Percentiles rank a stretch among this genome's conserved stretches.
These are phyloP conservation scores for Lumbricus terrestris DNA, from an alignment of 2,888 invertebrate species.

Conservation along the genomic window DNA sequence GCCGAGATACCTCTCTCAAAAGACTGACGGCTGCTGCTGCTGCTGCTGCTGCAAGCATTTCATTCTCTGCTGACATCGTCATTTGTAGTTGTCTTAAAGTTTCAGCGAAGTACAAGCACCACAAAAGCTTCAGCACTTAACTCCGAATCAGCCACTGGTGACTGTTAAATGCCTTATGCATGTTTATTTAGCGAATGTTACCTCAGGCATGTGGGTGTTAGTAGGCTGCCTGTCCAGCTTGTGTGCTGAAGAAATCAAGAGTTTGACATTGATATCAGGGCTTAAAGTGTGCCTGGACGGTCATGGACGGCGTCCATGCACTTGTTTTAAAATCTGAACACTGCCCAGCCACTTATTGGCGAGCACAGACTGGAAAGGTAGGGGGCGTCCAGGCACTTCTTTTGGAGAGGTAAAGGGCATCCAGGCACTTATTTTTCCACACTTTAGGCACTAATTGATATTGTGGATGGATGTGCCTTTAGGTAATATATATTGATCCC, in stretches of 20 bases:
- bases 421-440: too few relatives aligned
- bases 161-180: not conserved
- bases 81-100: not conserved
- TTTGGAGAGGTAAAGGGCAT: too few relatives aligned
- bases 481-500: not conserved
- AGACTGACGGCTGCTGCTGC: not conserved
- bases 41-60: not conserved
- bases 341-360: too few relatives aligned
- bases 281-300: too few relatives aligned
- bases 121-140: not conserved
- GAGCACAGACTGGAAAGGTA: too few relatives aligned
- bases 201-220: not conserved
- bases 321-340: too few relatives aligned
- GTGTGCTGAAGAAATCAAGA: not conserved
- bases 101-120: not conserved
- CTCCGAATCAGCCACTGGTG: not conserved
- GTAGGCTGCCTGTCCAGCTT: not conserved
- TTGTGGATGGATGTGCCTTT: not conserved
- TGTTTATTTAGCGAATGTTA: not conserved
- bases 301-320: too few relatives aligned
- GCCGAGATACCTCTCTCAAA: conserved; percentile 30
- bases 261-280: too few relatives aligned
- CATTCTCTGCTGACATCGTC: not conserved
- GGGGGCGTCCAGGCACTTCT: too few relatives aligned
- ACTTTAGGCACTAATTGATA: not conserved